Percentiles rank a stretch among this genome's conserved stretches.
Evolutionary conservation across 37 sponge, comb jelly and placozoan species (phyloP).

Genomic region (Geodia barretti): DNA sequence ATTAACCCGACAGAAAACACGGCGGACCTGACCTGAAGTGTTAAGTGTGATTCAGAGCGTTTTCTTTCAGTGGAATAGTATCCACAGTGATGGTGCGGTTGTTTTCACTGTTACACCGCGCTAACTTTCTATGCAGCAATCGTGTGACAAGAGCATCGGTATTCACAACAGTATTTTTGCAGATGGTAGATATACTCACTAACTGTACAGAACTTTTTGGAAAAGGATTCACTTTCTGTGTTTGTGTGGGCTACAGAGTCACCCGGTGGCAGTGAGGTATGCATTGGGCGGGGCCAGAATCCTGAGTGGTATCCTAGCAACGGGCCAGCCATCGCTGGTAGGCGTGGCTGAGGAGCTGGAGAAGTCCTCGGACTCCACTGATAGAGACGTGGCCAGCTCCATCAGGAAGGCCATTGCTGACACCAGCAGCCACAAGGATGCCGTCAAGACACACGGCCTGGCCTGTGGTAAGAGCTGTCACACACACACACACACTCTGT

Average conservation of each 20-base stretch:
- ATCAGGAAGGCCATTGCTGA: conserved; percentile 2
- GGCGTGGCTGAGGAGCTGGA: background rate
- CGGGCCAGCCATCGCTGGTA: conserved; percentile 1
- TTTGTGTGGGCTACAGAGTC: conserved; percentile 16
- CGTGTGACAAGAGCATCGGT: no score
- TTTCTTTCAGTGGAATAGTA: no score
- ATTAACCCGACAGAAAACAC: no score
- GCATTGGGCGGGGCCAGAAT: conserved; percentile 6
- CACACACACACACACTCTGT: background rate
- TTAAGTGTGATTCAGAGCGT: no score
- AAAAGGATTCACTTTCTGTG: background rate
- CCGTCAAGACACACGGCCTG: conserved; percentile 28
- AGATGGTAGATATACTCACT: no score
- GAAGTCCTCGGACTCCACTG: background rate
- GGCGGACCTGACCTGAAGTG: no score
- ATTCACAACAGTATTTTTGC: no score
- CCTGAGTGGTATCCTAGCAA: conserved; percentile 17
- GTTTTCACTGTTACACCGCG: no score
- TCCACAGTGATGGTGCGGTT: no score
- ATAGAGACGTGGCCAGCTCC: background rate
- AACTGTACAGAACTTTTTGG: no score
- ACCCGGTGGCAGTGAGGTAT: conserved; percentile 3
- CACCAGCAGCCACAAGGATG: conserved; percentile 11
- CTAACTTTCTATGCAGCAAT: no score
- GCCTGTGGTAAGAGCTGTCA: conserved; percentile 32